phyloP scores from a whole-genome alignment of 2,888 invertebrate genomes.

The Scaptomyza parva region DNA sequence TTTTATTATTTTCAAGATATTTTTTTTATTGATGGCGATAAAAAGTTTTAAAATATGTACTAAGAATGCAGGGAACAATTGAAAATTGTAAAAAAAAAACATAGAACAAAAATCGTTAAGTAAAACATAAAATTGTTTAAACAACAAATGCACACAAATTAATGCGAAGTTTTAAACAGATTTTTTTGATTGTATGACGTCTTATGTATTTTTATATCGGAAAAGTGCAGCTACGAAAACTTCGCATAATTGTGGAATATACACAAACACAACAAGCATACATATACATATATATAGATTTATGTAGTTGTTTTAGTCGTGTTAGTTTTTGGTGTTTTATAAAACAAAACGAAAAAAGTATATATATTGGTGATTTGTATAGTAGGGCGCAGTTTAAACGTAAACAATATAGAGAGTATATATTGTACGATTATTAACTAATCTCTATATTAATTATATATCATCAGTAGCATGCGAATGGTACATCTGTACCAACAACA shows the following conservation, averaged over 20 bases:
- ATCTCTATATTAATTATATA: conserved; percentile 51
- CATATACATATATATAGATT: conserved; percentile 48
- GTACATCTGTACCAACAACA: conserved; percentile 27
- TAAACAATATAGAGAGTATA: conserved; percentile 48
- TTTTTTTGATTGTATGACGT: conserved; percentile 11
- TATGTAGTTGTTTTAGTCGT: conserved; percentile 74
- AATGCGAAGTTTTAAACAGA: conserved; percentile 39
- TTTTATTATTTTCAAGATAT: conserved; percentile 28
- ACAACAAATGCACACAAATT: conserved; percentile 21
- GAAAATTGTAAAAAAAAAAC: conserved; percentile 71
- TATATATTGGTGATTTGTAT: conserved; percentile 72
- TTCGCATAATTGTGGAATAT: conserved; percentile 28
- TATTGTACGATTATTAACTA: conserved; percentile 74
- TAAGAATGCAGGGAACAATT: conserved; percentile 80
- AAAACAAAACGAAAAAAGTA: conserved; percentile 19
- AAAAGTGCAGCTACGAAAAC: conserved; percentile 32
- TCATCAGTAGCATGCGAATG: conserved; percentile 65
- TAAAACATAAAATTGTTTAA: conserved; percentile 42
- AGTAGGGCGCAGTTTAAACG: conserved; percentile 64
- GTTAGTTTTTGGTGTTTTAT: conserved; percentile 78
- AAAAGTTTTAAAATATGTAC: conserved; percentile 60
- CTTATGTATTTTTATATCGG: conserved; percentile 45
- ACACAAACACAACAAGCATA: conserved; percentile 29
- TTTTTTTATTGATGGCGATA: conserved; percentile 42
- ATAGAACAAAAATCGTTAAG: conserved; percentile 24